Conservation (phyloP, 35 echinoderm and acorn worm species). For the Diadema setosum region DNA sequence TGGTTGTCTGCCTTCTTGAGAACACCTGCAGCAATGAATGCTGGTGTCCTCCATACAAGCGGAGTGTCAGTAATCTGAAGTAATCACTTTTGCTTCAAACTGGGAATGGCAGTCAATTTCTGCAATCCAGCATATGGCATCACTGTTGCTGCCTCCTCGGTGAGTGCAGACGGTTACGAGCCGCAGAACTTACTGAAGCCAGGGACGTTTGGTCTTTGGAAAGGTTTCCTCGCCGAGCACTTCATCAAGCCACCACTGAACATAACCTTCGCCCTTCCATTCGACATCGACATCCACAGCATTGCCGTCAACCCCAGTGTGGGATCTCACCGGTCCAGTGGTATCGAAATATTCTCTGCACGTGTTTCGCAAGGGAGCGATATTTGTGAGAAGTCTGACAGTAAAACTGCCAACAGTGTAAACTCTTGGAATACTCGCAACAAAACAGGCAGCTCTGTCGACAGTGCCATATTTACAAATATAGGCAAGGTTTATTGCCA, state of each 20-base stretch:
- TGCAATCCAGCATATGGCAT: conserved; percentile 58
- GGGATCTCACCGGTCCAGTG: conserved; percentile 71
- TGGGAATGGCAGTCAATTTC: conserved; percentile 82
- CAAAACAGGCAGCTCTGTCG: not conserved
- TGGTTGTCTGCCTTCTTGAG: no score
- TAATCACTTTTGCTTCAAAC: no score
- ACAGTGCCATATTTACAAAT: not conserved
- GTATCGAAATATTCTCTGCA: conserved; percentile 80
- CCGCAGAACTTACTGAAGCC: conserved; percentile 37
- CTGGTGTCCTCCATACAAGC: no score
- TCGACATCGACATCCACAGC: conserved; percentile 78
- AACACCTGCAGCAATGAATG: no score
- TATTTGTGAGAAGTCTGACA: not conserved
- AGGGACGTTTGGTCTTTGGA: conserved; percentile 13
- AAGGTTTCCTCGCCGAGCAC: conserved; percentile 86
- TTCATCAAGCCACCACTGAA: conserved; percentile 93
- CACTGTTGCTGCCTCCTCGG: conserved; percentile 49
- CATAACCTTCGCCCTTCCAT: conserved; percentile 69
- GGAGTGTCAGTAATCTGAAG: no score
- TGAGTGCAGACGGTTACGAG: conserved; percentile 81
- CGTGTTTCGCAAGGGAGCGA: not conserved
- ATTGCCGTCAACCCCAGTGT: conserved; percentile 66
- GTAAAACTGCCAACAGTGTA: no score
- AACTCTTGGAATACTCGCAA: no score
- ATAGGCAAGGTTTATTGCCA: not conserved